Conservation (phyloP, 2,888 invertebrate genomes). For the Synergus gifuensis region DNA sequence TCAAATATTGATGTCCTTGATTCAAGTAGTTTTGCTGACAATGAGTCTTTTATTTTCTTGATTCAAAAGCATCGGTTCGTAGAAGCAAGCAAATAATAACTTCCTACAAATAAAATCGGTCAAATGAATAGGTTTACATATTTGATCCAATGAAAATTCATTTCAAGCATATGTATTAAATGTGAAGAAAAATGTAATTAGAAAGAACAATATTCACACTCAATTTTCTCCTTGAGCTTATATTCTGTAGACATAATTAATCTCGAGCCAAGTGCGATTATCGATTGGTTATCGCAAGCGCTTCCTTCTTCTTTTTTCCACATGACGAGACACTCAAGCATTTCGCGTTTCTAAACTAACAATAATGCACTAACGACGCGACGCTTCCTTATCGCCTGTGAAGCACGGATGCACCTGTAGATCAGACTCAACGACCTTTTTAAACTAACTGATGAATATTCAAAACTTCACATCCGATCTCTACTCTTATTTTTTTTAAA, state of each 20-base stretch:
- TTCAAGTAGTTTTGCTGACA: no score
- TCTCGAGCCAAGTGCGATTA: constrained; percentile 24
- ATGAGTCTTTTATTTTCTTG: no score
- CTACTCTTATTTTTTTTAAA: neutral
- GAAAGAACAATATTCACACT: neutral
- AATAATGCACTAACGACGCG: constrained; percentile 6
- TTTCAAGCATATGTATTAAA: neutral
- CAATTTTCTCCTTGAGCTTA: neutral
- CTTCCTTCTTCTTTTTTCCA: constrained; percentile 25
- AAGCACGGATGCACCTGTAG: constrained; percentile 27
- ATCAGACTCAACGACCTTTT: neutral
- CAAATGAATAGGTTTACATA: no score
- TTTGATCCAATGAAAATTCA: no score
- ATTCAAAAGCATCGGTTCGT: no score
- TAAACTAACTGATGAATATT: neutral
- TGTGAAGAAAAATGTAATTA: neutral
- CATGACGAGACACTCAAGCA: constrained; percentile 16
- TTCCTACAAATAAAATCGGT: no score
- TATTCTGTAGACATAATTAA: constrained; percentile 1
- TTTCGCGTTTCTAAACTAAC: constrained; percentile 15
- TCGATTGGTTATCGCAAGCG: neutral
- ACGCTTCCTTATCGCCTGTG: constrained; percentile 10
- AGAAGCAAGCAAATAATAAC: no score
- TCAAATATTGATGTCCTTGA: no score
- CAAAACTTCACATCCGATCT: neutral